phyloP scores from a whole-genome alignment of 2,113 vertebrate species.

The Pachyramphus minor region DNA sequence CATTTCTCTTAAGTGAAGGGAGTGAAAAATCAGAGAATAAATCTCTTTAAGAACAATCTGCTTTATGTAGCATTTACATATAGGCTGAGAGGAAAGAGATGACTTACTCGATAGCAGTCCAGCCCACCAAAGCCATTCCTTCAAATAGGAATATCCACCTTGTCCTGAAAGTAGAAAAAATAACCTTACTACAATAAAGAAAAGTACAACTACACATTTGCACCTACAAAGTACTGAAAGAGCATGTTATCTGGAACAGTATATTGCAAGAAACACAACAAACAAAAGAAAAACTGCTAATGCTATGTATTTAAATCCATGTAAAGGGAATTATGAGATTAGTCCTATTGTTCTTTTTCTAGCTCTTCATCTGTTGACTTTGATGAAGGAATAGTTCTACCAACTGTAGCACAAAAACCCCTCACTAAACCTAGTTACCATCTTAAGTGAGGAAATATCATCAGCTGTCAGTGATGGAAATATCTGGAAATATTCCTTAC shows the following conservation, averaged over 20 bases:
- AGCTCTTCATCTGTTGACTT: background rate
- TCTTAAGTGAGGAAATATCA: background rate
- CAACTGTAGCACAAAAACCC: background rate
- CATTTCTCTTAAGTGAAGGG: background rate
- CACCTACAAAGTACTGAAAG: background rate
- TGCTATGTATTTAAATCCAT: background rate
- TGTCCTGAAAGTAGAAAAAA: conserved; percentile 69
- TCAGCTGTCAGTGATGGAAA: background rate
- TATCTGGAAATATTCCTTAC: too few relatives aligned
- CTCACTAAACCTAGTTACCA: background rate
- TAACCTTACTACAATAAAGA: background rate
- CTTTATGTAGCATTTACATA: background rate
- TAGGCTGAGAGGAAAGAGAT: background rate
- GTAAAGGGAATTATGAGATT: background rate
- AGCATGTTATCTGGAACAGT: background rate
- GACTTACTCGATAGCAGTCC: conserved; percentile 79
- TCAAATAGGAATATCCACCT: conserved; percentile 81
- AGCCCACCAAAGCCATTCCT: conserved; percentile 84
- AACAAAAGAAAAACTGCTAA: background rate
- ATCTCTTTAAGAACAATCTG: background rate
- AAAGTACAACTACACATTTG: background rate
- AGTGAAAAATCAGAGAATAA: background rate
- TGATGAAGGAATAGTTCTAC: background rate
- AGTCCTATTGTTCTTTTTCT: background rate
- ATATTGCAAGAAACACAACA: background rate